These are phyloP conservation scores for Eulemur coronatus DNA, from an alignment of 2,797 vertebrate species.

Conservation along the genomic window DNA sequence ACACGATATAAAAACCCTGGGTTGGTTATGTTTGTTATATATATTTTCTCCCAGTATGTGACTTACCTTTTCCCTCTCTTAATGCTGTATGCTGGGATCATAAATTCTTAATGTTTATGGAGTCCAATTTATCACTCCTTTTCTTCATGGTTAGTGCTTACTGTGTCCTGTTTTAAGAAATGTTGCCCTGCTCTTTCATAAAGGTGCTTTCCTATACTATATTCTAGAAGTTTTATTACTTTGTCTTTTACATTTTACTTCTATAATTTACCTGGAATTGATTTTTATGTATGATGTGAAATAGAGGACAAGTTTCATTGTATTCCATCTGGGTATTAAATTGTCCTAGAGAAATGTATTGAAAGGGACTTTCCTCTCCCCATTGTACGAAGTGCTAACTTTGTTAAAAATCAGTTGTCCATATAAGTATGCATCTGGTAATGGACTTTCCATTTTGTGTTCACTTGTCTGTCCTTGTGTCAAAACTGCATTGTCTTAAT, in stretches of 20 bases:
- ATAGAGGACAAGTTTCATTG: conserved; percentile 19
- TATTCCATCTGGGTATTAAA: conserved; percentile 5
- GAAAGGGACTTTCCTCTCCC: neutral
- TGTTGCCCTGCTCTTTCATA: neutral
- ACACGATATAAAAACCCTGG: neutral
- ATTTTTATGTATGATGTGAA: conserved; percentile 25
- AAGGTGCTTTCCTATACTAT: neutral
- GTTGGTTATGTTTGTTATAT: neutral
- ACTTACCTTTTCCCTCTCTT: neutral
- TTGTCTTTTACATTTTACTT: neutral
- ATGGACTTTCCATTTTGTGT: neutral
- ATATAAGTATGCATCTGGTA: neutral
- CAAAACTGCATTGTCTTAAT: neutral
- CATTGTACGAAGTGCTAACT: neutral
- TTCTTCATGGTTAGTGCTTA: neutral
- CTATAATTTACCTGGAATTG: neutral
- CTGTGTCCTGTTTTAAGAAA: neutral
- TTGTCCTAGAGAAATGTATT: conserved; percentile 20
- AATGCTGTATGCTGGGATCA: neutral
- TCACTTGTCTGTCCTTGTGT: neutral
- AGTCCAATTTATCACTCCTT: neutral
- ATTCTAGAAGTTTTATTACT: conserved; percentile 18
- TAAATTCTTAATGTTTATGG: neutral
- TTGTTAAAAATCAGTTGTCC: neutral
- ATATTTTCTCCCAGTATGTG: neutral